These are phyloP conservation scores for Drosophila cognata DNA, from an alignment of 2,888 invertebrate species.

Conservation along the genomic window DNA sequence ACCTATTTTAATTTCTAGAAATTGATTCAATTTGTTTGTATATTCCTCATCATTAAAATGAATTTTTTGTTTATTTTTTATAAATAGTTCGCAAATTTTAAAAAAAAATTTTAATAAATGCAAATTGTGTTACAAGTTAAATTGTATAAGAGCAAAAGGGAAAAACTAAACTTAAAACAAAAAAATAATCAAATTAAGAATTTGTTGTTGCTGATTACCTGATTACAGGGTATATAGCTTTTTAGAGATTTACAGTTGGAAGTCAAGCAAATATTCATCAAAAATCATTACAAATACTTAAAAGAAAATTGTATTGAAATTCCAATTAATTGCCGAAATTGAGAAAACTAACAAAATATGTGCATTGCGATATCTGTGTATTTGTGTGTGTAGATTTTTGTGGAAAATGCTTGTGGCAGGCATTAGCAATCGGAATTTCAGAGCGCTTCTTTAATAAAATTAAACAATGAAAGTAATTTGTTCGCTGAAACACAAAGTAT, in stretches of 20 bases:
- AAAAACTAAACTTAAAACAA: background rate
- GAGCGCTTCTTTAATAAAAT: background rate
- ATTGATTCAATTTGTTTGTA: background rate
- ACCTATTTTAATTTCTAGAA: background rate
- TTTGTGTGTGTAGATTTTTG: constrained; percentile 10
- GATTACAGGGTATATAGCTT: constrained; percentile 8
- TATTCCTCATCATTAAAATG: too few relatives aligned
- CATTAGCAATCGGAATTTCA: constrained; percentile 8
- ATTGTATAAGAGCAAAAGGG: background rate
- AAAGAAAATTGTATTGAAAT: constrained; percentile 34
- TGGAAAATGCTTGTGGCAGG: constrained; percentile 27
- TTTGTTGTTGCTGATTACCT: background rate
- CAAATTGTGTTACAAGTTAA: background rate
- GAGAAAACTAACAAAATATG: background rate
- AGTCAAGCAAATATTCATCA: background rate
- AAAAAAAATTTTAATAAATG: background rate
- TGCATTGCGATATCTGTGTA: background rate
- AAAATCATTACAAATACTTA: constrained; percentile 15
- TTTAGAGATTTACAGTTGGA: background rate
- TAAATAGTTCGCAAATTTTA: background rate
- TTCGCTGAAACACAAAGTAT: background rate
- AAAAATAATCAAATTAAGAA: too few relatives aligned
- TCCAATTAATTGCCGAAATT: constrained; percentile 14
- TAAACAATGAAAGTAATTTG: background rate
- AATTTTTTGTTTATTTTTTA: background rate